A percentile compares a stretch with the other conserved stretches of the same genome.
phyloP scores from a whole-genome alignment of 2,888 invertebrate species.

The Zelleria hepariella region DNA sequence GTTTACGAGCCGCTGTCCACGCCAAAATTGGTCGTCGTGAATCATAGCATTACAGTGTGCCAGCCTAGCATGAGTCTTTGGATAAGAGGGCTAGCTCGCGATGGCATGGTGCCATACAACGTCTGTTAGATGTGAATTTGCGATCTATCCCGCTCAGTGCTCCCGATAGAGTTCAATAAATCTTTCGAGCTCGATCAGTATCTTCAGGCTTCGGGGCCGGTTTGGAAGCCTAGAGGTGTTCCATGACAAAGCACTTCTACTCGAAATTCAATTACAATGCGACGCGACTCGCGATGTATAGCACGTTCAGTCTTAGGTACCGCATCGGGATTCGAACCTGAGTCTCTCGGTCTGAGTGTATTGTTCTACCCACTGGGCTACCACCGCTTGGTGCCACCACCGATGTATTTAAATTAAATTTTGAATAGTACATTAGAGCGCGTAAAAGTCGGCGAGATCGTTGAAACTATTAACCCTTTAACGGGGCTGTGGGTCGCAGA shows the following conservation, averaged over 20 bases:
- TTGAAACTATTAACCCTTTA: conserved; percentile 9
- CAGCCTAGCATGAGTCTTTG: too few relatives aligned
- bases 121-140: too few relatives aligned
- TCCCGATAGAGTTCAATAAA: too few relatives aligned
- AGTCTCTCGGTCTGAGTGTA: too few relatives aligned
- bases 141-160: too few relatives aligned
- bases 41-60: too few relatives aligned
- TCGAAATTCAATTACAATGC: not conserved
- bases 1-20: not conserved
- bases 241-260: not conserved
- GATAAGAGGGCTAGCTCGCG: too few relatives aligned
- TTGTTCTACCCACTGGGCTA: too few relatives aligned
- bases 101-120: too few relatives aligned
- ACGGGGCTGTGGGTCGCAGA: not conserved
- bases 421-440: not conserved
- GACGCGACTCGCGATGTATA: not conserved
- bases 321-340: too few relatives aligned
- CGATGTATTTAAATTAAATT: not conserved
- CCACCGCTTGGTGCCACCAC: too few relatives aligned
- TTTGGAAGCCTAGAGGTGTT: not conserved
- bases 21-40: not conserved
- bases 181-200: too few relatives aligned
- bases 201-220: not conserved
- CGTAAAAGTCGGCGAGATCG: not conserved
- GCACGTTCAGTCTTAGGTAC: not conserved